Base-by-base conservation (phyloP, 1,140 invertebrate species). In the Olivierus martensii region DNA sequence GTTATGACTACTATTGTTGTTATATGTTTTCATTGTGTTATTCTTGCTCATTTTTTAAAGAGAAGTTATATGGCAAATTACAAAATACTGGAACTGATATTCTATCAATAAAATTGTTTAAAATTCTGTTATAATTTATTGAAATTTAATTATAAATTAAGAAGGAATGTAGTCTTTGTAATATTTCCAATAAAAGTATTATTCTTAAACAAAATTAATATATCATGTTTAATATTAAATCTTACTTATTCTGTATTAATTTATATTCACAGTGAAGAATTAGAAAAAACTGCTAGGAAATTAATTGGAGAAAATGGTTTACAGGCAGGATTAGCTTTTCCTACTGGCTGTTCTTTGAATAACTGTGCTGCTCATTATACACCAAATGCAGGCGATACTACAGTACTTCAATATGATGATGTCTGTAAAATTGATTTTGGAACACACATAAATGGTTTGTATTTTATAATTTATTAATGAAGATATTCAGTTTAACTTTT, bases 371-470 rank as follows among this genome's bases (percentile, higher is more conserved):
- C 96, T 53, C 96, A 99, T 73, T 99, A 99, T 65, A 99, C 96
- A 15, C 96, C 96, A 43, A 99, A 99, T 73, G 89, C 89, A 56
- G 96, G 95, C 14, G 96, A 99, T 71, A 76, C 79, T 3, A 99
- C 94, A 0, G 90, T 99, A 18, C 74, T 99, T 14, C 76, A 85
- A 57, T 87, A 90, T 64, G 92, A 98, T 67, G 96, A 99, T 73
- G 94, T 99, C 3, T 94, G 93, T 51, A 99, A 99, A 73, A 96
- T 99, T 66, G 96, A 99, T 72, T 99, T 99, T 74, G 96, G 96
- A 49, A 96, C 93, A 34, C 96, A 99, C 69, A 91, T 99, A 44
- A 98, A 99, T 72, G 95, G 82, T 77, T 62, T 62, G 62, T 46
- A 46, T 12, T 46, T 28, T n/a, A n/a, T n/a, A n/a, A n/a, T n/a